Percentiles rank a stretch among this genome's conserved stretches.
Evolutionary conservation across 2,888 invertebrate species (phyloP).

Genomic region (Coremacera marginata): DNA sequence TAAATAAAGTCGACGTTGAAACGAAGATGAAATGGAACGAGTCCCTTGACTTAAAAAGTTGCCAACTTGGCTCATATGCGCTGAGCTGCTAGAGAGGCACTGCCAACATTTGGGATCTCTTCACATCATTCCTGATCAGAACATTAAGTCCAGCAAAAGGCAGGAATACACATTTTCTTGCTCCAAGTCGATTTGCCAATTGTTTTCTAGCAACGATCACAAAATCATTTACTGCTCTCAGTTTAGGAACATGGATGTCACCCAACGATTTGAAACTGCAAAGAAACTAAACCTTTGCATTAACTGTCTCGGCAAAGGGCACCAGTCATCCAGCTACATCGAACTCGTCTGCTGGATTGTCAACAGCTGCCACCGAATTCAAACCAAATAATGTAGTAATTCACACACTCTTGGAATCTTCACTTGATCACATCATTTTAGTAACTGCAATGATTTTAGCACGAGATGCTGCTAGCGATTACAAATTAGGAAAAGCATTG

Average conservation of each 20-base stretch:
- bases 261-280: slow-evolving; percentile 31
- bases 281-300: slow-evolving; percentile 41
- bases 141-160: not conserved
- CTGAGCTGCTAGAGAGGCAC: slow-evolving; percentile 30
- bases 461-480: slow-evolving; percentile 1
- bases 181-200: not conserved
- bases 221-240: slow-evolving; percentile 28
- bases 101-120: slow-evolving; percentile 40
- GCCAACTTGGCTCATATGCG: slow-evolving; percentile 37
- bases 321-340: slow-evolving; percentile 33
- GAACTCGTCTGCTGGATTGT: not conserved
- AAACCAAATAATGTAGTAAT: no score
- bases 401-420: not conserved
- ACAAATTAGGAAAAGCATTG: slow-evolving; percentile 24
- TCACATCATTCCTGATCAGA: not conserved
- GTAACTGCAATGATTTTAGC: slow-evolving; percentile 17
- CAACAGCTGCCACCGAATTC: not conserved
- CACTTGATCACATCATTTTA: not conserved
- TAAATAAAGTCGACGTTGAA: slow-evolving; percentile 39
- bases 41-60: slow-evolving; percentile 34
- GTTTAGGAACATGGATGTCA: slow-evolving; percentile 17
- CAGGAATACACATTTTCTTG: not conserved
- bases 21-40: slow-evolving; percentile 42
- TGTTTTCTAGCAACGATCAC: slow-evolving; percentile 28
- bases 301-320: slow-evolving; percentile 41